These are phyloP conservation scores for Anguilla anguilla DNA, from an alignment of 2,797 vertebrate species.

Conservation along the genomic window DNA sequence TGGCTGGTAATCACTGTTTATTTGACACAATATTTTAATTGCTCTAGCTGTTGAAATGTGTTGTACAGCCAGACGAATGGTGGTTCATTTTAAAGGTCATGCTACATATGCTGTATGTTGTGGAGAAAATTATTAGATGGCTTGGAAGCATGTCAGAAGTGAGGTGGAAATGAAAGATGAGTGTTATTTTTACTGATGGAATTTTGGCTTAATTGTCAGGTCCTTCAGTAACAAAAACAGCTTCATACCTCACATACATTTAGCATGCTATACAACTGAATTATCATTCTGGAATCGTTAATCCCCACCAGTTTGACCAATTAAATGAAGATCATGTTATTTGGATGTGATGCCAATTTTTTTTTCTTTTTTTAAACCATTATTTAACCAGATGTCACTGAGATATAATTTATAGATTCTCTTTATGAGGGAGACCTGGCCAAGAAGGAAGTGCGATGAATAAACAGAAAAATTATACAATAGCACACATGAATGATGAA, in stretches of 20 bases:
- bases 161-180: neutral
- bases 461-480: no score
- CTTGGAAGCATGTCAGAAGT: slow-evolving; percentile 10
- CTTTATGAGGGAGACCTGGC: no score
- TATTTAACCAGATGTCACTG: neutral
- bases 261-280: neutral
- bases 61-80: slow-evolving; percentile 46
- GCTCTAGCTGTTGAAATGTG: slow-evolving; percentile 43
- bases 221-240: neutral
- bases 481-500: no score
- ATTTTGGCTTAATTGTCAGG: neutral
- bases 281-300: neutral
- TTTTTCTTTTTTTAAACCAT: neutral
- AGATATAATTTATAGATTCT: no score
- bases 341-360: neutral
- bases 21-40: slow-evolving; percentile 58
- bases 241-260: neutral
- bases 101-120: neutral
- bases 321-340: neutral
- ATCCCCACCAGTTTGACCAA: neutral
- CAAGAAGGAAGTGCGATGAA: no score
- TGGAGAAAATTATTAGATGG: neutral
- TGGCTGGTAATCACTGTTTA: slow-evolving; percentile 58
- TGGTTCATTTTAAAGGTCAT: slow-evolving; percentile 51
- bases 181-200: neutral